Evolutionary conservation across 2,113 vertebrate species (phyloP).

Genomic region (Rhea pennata): DNA sequence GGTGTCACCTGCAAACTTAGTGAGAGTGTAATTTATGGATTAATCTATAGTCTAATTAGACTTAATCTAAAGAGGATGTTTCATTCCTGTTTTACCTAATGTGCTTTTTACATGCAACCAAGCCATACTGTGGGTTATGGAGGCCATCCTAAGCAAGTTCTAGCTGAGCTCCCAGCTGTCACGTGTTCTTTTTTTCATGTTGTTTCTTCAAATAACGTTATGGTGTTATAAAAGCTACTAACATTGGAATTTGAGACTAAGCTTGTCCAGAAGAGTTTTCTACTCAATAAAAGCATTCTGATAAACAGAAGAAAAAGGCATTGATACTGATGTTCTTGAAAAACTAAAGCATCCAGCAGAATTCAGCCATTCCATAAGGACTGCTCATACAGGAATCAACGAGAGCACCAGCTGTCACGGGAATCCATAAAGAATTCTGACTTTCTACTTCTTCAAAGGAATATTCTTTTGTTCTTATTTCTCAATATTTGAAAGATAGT

Average conservation of each 20-base stretch:
- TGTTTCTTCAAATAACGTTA: background rate
- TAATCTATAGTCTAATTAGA: background rate
- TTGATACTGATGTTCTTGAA: background rate
- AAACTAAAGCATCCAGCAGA: background rate
- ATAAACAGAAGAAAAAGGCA: background rate
- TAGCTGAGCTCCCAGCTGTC: background rate
- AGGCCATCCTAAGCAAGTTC: background rate
- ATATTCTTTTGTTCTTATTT: background rate
- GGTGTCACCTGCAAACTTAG: background rate
- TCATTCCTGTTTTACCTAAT: background rate
- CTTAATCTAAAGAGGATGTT: background rate
- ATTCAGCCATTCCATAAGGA: background rate
- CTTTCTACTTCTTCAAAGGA: background rate
- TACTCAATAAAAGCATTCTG: background rate
- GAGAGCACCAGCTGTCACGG: background rate
- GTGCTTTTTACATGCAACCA: background rate
- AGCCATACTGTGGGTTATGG: background rate
- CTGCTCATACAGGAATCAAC: background rate
- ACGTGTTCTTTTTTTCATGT: background rate
- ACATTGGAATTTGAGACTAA: background rate
- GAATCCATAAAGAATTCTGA: background rate
- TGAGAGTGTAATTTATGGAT: background rate
- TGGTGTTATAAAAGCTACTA: background rate
- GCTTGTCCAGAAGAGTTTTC: background rate
- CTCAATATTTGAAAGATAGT: background rate